A percentile compares a stretch with the other conserved stretches of the same genome.
These are phyloP conservation scores for Hassar affinis DNA, from an alignment of 2,113 vertebrate genomes.

Conservation along the genomic window DNA sequence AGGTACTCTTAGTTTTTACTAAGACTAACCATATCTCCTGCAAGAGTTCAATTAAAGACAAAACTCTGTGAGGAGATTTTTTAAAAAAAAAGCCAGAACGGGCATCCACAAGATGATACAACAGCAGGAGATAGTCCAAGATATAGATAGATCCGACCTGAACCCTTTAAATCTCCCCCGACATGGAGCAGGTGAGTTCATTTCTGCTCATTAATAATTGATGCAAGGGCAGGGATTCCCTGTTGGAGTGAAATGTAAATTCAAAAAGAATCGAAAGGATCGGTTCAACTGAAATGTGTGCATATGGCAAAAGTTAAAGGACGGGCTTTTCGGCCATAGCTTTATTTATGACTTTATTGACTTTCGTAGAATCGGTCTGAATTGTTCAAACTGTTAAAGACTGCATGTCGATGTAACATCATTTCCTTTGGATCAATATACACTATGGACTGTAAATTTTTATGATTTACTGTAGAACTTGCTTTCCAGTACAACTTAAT, in stretches of 20 bases:
- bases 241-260: neutral
- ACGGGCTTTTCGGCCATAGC: neutral
- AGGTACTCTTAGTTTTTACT: too few relatives aligned
- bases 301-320: neutral
- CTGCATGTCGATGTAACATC: too few relatives aligned
- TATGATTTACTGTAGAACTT: neutral
- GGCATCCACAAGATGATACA: neutral
- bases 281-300: neutral
- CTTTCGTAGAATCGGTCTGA: too few relatives aligned
- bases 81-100: neutral
- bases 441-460: neutral
- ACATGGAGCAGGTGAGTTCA: conserved; percentile 12
- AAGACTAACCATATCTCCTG: neutral
- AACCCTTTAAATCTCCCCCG: neutral
- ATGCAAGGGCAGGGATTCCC: conserved; percentile 8
- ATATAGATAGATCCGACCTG: neutral
- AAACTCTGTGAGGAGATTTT: neutral
- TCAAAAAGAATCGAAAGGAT: neutral
- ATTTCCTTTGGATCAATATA: neutral
- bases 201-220: conserved; percentile 12
- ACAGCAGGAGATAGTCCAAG: neutral
- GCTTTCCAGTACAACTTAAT: neutral
- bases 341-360: neutral
- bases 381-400: neutral
- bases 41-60: neutral